A percentile compares a stretch with the other conserved stretches of the same genome.
These are phyloP conservation scores for Drosophila neonasuta DNA, from an alignment of 2,888 invertebrate genomes.

Conservation along the genomic window DNA sequence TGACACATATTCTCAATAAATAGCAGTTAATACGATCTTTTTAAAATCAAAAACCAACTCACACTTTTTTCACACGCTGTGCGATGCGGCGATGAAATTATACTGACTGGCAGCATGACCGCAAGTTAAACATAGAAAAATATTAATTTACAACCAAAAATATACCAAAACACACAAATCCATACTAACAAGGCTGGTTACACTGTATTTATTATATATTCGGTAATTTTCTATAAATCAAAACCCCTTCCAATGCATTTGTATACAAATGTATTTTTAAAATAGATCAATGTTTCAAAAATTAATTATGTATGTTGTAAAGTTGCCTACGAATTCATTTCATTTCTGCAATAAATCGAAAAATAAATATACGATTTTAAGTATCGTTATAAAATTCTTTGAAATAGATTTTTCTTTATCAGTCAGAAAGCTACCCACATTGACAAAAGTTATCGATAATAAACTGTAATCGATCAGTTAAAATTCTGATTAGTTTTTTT, in stretches of 20 bases:
- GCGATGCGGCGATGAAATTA: slow-evolving; percentile 64
- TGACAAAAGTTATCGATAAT: neutral
- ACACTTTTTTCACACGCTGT: slow-evolving; percentile 70
- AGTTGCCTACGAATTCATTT: no score
- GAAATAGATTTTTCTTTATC: neutral
- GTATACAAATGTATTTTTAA: no score
- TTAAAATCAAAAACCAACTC: slow-evolving; percentile 48
- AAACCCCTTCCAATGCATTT: no score
- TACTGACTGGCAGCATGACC: slow-evolving; percentile 42
- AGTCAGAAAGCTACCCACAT: neutral
- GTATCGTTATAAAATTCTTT: neutral
- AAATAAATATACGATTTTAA: no score
- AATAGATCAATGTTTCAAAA: no score
- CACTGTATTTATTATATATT: neutral
- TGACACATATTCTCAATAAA: slow-evolving; percentile 13
- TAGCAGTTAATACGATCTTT: slow-evolving; percentile 27
- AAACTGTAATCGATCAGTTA: neutral
- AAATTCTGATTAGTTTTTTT: neutral
- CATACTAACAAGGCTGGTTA: neutral
- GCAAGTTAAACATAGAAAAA: slow-evolving; percentile 5
- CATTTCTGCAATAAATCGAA: no score
- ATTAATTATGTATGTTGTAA: no score
- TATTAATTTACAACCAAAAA: neutral
- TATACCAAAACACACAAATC: neutral
- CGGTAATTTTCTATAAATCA: no score